Base-by-base conservation (phyloP, 2,113 vertebrate species). In the Pongo abelii region DNA sequence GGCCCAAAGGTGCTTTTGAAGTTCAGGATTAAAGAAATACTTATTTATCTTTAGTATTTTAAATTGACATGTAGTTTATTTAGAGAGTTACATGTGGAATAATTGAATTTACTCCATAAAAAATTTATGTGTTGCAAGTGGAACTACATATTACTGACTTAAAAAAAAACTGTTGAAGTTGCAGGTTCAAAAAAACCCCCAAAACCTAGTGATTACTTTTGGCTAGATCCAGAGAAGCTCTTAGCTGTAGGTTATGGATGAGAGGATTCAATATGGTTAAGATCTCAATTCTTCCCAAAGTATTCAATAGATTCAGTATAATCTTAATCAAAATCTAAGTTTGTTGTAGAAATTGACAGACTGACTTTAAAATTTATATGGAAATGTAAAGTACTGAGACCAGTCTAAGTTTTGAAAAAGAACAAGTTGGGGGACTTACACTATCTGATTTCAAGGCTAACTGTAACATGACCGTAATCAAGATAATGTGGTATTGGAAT, bases 61-160 rank as follows among this genome's bases (percentile, higher is more conserved):
- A 91, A 77, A 80, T 92, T 94, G 57, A 93, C 87, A 55, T 86
- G 38, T 38, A 83, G 61, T 90, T 96, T 97, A 75, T 90, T 90
- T 27, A 94, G 77, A 91, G 12, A 85, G 22, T 80, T 94, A 67
- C 18, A 94, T 90, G 32, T 86, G 43, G 22, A 92, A 25, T 95
- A 95, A 78, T 84, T 75, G 46, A 61, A 84, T 50, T 96, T 88
- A 91, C 23, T 59, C 55, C n/a, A 88, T 0, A 16, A 35, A 80
- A 75, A 80, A 77, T 87, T 92, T 69, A 35, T 22, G 8, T 86
- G 25, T 59, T 91, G 23, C 57, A 88, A 74, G 9, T 95, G 30
- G 61, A 89, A 67, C 79, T 96, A 89, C 38, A 89, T 32, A 52
- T 80, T 83, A 16, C 43, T 92, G 67, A 78, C 43, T 89, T 95